Base-by-base conservation (phyloP, 2,113 vertebrate genomes). In the Origma solitaria region DNA sequence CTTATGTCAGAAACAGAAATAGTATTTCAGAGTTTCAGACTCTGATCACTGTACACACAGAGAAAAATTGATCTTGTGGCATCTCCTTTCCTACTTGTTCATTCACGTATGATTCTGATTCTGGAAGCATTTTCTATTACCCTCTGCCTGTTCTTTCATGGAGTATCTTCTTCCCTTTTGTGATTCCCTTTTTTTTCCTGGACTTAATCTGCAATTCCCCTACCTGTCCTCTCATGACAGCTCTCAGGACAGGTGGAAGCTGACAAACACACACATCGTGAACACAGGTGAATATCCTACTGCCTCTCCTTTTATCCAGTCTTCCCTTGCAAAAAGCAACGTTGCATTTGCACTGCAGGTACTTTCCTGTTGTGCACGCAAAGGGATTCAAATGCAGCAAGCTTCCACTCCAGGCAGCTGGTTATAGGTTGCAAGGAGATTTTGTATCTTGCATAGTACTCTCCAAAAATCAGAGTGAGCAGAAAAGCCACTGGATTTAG, bases 401-500 rank as follows among this genome's bases (percentile, higher is more conserved):
- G 45, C 7, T 86, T 77, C 35, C 47, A 56, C 57, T 33, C 65
- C 72, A 71, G 47, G 22, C 42, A 81, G 22, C 24, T 53, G 49
- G 50, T 28, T 83, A 47, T 15, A 49, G 21, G 30, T 13, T 76
- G 49, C 45, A 82, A 76, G 30, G 49, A 90, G 57, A 88, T 66
- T 75, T 68, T 54, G 4, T 35, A 27, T 40, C 31, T 64, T 91
- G 49, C 37, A 13, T 6, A 19, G 53, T 22, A 68, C 64, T 76
- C 42, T 78, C 42, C 24, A 70, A 86, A 93, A 95, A 37, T 15
- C 16, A 75, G 60, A 58, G 56, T 1, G 12, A 78, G 86, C 71
- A 94, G 76, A 93, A 94, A 88, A 95, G 75, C 93, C 91, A 54
- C 73, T n/a, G 71, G 35, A 92, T 97, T 96, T 95, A 53, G 84